These are phyloP conservation scores for Chymomyza amoena DNA, from an alignment of 2,888 invertebrate genomes.

Conservation along the genomic window DNA sequence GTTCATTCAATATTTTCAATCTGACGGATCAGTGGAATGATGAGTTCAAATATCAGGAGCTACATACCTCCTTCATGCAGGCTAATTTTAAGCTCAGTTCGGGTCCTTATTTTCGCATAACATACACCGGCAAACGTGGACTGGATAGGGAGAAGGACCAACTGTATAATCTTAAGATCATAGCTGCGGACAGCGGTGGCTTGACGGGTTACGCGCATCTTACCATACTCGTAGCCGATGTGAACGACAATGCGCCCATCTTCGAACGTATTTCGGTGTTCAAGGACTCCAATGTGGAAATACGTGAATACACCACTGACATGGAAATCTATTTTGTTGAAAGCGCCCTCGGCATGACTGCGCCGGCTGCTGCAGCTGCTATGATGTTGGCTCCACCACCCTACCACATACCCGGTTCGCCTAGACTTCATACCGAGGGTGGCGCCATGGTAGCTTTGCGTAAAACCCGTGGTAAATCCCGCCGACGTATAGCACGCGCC, in stretches of 20 bases:
- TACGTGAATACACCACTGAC: slow-evolving; percentile 82
- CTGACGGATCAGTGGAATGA: slow-evolving; percentile 77
- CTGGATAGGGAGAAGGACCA: slow-evolving; percentile 87
- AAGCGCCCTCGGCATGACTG: slow-evolving; percentile 52
- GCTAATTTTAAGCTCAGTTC: slow-evolving; percentile 67
- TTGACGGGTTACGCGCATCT: slow-evolving; percentile 86
- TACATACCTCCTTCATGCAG: slow-evolving; percentile 76
- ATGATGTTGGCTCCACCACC: slow-evolving; percentile 63
- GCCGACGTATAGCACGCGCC: slow-evolving; percentile 53
- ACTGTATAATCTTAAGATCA: slow-evolving; percentile 84
- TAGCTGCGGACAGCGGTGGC: slow-evolving; percentile 88
- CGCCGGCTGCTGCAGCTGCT: slow-evolving; percentile 46
- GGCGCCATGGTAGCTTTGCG: not conserved
- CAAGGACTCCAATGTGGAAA: slow-evolving; percentile 83
- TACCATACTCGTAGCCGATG: slow-evolving; percentile 85
- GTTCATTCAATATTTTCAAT: slow-evolving; percentile 75
- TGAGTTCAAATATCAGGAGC: slow-evolving; percentile 76
- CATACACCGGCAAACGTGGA: slow-evolving; percentile 76
- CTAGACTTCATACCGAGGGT: slow-evolving; percentile 59
- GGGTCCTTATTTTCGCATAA: slow-evolving; percentile 74
- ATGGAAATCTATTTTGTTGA: slow-evolving; percentile 79
- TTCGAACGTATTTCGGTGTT: slow-evolving; percentile 86
- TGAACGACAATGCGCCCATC: slow-evolving; percentile 89
- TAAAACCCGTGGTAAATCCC: slow-evolving; percentile 49
- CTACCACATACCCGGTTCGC: slow-evolving; percentile 76